Evolutionary conservation across 2,888 invertebrate genomes (phyloP), one percentile per base, ranked within the genome.

Genomic region (Pristionchus arcanus): DNA sequence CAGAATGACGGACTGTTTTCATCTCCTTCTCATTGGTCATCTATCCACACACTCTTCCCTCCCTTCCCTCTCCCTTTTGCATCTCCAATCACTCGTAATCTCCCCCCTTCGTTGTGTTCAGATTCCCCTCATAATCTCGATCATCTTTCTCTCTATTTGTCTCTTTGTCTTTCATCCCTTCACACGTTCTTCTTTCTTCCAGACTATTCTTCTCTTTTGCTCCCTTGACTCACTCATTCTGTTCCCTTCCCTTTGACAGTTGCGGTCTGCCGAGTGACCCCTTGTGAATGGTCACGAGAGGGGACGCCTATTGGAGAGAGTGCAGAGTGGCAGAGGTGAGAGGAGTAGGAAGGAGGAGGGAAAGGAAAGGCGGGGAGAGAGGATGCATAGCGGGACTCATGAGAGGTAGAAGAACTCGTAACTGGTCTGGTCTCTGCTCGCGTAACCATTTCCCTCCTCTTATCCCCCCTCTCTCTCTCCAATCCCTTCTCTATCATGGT

Each of bases 361-460:
- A 42, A 3, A 19, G 49, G 37, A 42, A 37, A 53, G 55, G 42
- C 42, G 37, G 16, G 86, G 86, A 49, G 59, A 25, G 59, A 34
- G 59, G 55, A 55, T 34, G 31, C 81, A 81, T 81, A 81, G 81
- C 55, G 59, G 84, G 84, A 85, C 59, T 85, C 59, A 85, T 59
- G 83, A 83, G 84, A 85, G 53, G 55, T 53, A 59, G 84, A 85
- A 85, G 84, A 85, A 85, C 53, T n/a, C 83, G 83, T 83, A 85
- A 63, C 55, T 59, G 84, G 84, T 85, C 34, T 25, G 59, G 81
- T 83, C 53, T 49, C 49, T 77, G 42, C 49, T 53, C 19, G 25
- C 37, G 37, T 83, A 83, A 55, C 55, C 83, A 55, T 83, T 83
- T 34, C 84, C 21, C 81, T 25, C 55, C 55, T 85, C 34, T 55